A percentile compares a stretch with the other conserved stretches of the same genome.
Conservation (phyloP, 1,140 invertebrate species). For the Harpegnathos saltator region DNA sequence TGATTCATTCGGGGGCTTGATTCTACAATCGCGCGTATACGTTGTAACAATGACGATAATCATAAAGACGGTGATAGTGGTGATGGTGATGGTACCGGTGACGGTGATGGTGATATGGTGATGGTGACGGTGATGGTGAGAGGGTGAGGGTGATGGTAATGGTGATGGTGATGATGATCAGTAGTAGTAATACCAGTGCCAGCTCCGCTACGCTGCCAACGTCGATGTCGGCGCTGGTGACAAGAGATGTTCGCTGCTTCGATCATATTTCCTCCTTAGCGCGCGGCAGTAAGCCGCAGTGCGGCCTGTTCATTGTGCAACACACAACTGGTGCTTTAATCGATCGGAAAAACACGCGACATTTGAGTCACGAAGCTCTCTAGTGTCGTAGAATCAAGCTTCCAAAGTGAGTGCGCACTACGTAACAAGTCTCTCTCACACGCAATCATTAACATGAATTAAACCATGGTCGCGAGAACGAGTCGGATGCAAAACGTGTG, state of each 20-base stretch:
- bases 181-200: no score
- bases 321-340: conserved; percentile 50
- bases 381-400: conserved; percentile 61
- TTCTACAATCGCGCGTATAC: neutral
- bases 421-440: conserved; percentile 41
- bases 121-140: no score
- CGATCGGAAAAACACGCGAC: conserved; percentile 53
- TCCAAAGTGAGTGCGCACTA: conserved; percentile 32
- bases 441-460: conserved; percentile 37
- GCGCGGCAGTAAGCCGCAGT: conserved; percentile 22
- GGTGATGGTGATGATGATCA: no score
- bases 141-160: no score
- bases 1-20: conserved; percentile 35
- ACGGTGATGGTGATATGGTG: neutral
- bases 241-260: conserved; percentile 20
- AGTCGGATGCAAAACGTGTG: conserved; percentile 34
- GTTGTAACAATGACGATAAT: no score
- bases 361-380: conserved; percentile 45
- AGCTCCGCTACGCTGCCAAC: no score
- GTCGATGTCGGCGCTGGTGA: neutral
- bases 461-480: conserved; percentile 5
- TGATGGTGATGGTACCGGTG: neutral
- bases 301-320: conserved; percentile 16
- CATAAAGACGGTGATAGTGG: neutral
- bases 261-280: conserved; percentile 8